Base-by-base conservation (phyloP, 1,140 invertebrate species). In the Drosophila carrolli region DNA sequence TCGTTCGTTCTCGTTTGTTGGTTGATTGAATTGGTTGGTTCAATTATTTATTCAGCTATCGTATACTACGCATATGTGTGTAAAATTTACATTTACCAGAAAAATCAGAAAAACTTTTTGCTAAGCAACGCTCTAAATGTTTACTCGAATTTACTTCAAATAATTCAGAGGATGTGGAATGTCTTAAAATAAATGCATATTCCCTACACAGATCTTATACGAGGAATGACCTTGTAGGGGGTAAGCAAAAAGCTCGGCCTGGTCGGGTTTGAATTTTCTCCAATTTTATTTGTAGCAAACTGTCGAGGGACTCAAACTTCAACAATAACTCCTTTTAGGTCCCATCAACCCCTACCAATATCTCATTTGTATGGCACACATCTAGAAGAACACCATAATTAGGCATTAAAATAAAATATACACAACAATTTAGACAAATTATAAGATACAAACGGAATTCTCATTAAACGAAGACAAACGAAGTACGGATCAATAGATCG, bases 251-350 rank as follows among this genome's bases (percentile, higher is more conserved):
- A 27, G 44, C 44, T 71, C 68, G 68, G 68, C 37, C 37, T 7
- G 53, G 14, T n/a, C 68, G 68, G 46, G 47, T 40, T 54, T 67
- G 44, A 7, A 37, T 37, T 47, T 51, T 44, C 55, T 57, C 66
- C 13, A 27, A 32, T 6, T 71, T 77, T 56, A 70, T 76, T 75
- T 54, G 62, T 63, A 63, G 79, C 81, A 56, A 61, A 85, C 78
- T 85, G 82, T 86, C 82, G 83, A 86, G 82, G 82, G 82, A 86
- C 82, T 86, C 82, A 86, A 86, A 77, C 81, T 86, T 86, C 82
- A 86, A 76, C 82, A 86, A 86, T 86, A 86, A 86, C 66, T 88
- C 83, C 61, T 72, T 67, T 54, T 88, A 88, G 65, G 83, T 88
- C 78, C 83, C 79, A 77, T 56, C 14, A 61, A 67, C 43, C 56